Evolutionary conservation across 2,888 invertebrate species (phyloP).

Genomic region (Cataglyphis livida): DNA sequence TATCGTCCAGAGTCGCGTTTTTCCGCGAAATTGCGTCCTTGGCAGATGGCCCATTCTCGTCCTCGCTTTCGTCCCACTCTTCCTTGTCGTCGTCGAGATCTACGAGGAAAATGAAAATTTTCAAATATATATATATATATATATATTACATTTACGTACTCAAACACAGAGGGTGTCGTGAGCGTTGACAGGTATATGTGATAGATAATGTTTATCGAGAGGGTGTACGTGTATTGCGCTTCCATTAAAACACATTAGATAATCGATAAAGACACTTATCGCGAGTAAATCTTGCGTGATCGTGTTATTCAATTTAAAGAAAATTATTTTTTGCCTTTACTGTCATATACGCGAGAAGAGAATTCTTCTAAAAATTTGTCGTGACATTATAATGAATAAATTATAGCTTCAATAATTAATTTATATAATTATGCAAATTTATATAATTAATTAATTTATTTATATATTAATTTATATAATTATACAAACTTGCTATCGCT

Average conservation of each 20-base stretch:
- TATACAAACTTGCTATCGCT: slow-evolving; percentile 73
- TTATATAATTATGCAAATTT: neutral
- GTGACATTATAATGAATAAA: neutral
- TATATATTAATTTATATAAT: neutral
- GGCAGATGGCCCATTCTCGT: neutral
- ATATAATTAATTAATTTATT: too few relatives aligned
- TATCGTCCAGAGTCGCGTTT: neutral
- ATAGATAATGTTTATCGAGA: slow-evolving; percentile 3
- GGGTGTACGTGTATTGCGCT: neutral
- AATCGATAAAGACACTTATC: neutral
- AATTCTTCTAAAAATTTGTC: neutral
- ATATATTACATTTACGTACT: neutral
- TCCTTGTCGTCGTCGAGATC: slow-evolving; percentile 8
- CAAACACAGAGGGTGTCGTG: neutral
- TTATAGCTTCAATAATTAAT: neutral
- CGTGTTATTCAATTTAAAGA: neutral
- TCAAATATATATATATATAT: neutral
- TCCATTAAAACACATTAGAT: neutral
- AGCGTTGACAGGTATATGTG: neutral
- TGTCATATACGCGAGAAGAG: neutral
- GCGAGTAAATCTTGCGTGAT: neutral
- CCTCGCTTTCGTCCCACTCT: slow-evolving; percentile 10
- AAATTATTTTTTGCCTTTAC: neutral
- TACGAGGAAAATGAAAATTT: neutral
- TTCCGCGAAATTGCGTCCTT: slow-evolving; percentile 9